Conservation (phyloP, 2,888 invertebrate species). For the Heliconius erato region DNA sequence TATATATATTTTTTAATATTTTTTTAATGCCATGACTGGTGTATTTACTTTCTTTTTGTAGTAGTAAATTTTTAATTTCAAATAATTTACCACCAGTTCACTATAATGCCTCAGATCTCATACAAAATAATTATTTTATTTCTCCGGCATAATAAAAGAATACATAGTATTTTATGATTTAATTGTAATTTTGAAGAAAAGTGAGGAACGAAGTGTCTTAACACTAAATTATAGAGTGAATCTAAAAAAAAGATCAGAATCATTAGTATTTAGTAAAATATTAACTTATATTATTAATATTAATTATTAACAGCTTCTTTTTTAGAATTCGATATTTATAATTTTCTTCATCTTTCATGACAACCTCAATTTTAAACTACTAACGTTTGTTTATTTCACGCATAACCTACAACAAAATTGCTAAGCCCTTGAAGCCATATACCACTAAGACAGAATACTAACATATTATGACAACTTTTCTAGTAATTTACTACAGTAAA, state of each 20-base stretch:
- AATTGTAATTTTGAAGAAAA: background rate
- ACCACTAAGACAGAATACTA: background rate
- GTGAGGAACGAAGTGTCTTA: background rate
- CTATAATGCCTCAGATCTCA: no score
- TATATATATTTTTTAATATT: background rate
- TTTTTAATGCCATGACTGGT: background rate
- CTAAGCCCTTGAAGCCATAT: slow-evolving; percentile 2
- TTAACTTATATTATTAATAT: no score
- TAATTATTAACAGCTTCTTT: no score
- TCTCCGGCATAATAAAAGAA: no score
- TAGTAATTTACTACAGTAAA: background rate
- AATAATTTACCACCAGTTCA: no score
- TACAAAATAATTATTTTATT: no score
- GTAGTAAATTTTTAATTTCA: no score
- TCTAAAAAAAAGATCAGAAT: background rate
- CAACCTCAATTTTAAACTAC: background rate
- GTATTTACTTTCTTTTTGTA: background rate
- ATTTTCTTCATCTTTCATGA: background rate
- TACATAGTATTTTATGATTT: background rate
- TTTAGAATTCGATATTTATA: background rate
- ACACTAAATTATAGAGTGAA: background rate
- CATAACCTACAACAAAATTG: background rate
- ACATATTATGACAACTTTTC: background rate
- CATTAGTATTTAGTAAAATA: background rate
- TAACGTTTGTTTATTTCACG: background rate